Evolutionary conservation across 1,140 invertebrate species (phyloP), one percentile per base, ranked within the genome.

Genomic region (Calliopsis andreniformis): DNA sequence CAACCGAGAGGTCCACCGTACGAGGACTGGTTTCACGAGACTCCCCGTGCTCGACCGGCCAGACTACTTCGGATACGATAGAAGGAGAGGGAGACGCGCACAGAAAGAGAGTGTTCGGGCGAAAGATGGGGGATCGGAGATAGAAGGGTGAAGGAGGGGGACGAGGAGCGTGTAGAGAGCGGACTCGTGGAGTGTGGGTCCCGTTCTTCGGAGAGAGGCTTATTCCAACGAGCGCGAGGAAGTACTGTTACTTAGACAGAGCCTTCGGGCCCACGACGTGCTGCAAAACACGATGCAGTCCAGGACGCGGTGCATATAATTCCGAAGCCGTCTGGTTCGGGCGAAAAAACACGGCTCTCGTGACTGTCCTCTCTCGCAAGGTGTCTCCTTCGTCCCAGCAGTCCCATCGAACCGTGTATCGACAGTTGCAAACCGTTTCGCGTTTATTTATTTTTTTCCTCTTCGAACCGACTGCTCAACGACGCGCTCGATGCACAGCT

Each of bases 181-280:
- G 77, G 77, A 53, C 53, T 42, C 53, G 69, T 79, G 66, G 73
- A 84, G 75, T 51, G 76, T 79, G 76, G 86, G 84, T 88, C 79
- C 87, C 86, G 87, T 88, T 88, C 79, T 76, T 85, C 83, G 86
- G 79, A 76, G 84, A 86, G 83, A 82, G 80, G 83, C 77, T 83
- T 73, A 61, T 76, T 85, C 67, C 83, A 76, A 20, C 35, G 76
- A 83, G 77, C 79, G 85, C 83, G 75, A 80, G 79, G 61, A 87
- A 87, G 86, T 87, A 87, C 86, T 87, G 86, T 87, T 87, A 87
- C 86, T 87, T 85, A 80, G 86, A 85, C 64, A 71, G 77, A 62
- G 79, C 76, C 83, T 83, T 73, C 75, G 55, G 79, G 73, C 63
- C 56, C 69, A 67, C 51, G 47, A 49, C 71, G 71, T 61, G 78